These are phyloP conservation scores for Leucosticte australis DNA, from an alignment of 2,113 vertebrate species.

Conservation along the genomic window DNA sequence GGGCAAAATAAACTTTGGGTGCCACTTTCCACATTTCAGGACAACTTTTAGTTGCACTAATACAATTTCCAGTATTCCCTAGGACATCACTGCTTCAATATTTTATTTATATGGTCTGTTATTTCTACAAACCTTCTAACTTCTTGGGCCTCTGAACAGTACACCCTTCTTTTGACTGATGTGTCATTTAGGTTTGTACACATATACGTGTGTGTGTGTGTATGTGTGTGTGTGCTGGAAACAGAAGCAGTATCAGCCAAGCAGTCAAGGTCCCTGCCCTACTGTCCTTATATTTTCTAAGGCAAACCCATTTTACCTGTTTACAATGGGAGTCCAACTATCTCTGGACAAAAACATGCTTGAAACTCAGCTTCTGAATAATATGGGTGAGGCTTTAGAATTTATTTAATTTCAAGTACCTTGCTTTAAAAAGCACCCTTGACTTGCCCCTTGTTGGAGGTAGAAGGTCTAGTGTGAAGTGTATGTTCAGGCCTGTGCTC, in stretches of 20 bases:
- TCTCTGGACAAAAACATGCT: background rate
- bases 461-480: background rate
- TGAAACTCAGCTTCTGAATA: background rate
- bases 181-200: background rate
- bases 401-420: background rate
- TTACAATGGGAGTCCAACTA: background rate
- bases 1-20: background rate
- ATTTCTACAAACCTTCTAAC: background rate
- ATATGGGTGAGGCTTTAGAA: background rate
- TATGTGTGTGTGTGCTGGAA: background rate
- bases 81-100: background rate
- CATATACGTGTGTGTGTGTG: accelerated
- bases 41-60: background rate
- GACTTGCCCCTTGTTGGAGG: background rate
- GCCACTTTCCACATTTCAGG: background rate
- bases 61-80: background rate
- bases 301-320: background rate
- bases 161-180: background rate
- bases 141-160: background rate
- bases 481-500: background rate
- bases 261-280: background rate
- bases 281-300: background rate
- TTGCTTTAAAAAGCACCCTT: background rate
- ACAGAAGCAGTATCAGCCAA: background rate
- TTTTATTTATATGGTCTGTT: background rate